These are phyloP conservation scores for Fragum whitleyi DNA, from an alignment of 2,888 invertebrate genomes.

Conservation along the genomic window DNA sequence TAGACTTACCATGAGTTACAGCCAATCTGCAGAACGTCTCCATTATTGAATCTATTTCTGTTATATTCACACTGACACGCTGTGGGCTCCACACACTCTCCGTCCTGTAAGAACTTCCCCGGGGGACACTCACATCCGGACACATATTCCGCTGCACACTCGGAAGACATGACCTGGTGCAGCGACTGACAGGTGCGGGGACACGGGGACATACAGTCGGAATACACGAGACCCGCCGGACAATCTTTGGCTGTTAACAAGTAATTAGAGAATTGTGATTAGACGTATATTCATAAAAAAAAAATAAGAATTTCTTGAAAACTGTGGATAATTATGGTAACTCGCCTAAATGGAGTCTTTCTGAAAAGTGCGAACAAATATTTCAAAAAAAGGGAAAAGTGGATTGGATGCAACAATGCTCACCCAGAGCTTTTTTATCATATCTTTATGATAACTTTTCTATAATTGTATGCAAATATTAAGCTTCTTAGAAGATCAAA, in stretches of 20 bases:
- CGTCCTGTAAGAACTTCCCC: conserved; percentile 88
- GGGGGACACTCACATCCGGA: conserved; percentile 95
- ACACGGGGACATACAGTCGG: conserved; percentile 64
- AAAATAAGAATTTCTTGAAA: too few relatives aligned
- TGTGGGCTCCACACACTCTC: conserved; percentile 71
- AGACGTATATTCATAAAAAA: not conserved
- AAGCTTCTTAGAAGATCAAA: too few relatives aligned
- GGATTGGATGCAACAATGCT: too few relatives aligned
- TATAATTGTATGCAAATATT: too few relatives aligned
- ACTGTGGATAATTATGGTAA: too few relatives aligned
- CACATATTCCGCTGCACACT: conserved; percentile 87
- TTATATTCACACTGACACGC: conserved; percentile 75
- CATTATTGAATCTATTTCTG: conserved; percentile 64
- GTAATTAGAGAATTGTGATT: not conserved
- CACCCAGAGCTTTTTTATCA: too few relatives aligned
- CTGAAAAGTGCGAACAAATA: too few relatives aligned
- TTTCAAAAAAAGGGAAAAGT: too few relatives aligned
- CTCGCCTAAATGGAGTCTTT: too few relatives aligned
- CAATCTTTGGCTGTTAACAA: conserved; percentile 60
- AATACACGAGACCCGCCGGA: conserved; percentile 60
- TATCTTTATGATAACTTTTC: too few relatives aligned
- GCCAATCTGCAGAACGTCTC: conserved; percentile 67
- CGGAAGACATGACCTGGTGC: conserved; percentile 52
- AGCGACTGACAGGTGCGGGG: conserved; percentile 62
- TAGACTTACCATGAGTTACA: conserved; percentile 78